These are phyloP conservation scores for Coleophora deauratella DNA, from an alignment of 2,888 invertebrate species.

Conservation along the genomic window DNA sequence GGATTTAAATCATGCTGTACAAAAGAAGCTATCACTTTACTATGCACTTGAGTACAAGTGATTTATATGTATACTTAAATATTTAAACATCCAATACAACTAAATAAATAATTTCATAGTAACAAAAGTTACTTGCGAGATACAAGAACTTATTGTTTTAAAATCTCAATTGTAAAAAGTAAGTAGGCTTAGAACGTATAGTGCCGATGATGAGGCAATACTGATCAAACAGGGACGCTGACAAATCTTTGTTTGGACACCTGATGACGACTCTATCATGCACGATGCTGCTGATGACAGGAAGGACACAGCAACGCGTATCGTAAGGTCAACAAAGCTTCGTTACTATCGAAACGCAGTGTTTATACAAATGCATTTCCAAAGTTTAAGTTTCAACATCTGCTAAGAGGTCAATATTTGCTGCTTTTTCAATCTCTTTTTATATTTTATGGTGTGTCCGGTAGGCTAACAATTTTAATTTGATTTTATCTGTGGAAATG, in stretches of 20 bases:
- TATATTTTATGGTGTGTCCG: slow-evolving; percentile 8
- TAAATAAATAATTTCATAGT: no score
- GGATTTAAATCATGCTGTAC: no score
- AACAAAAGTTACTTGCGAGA: no score
- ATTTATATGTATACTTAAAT: no score
- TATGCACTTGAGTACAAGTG: no score
- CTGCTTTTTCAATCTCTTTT: slow-evolving; percentile 49
- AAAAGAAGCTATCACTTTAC: no score
- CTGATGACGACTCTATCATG: slow-evolving; percentile 55
- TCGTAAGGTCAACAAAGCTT: slow-evolving; percentile 61
- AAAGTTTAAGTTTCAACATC: slow-evolving; percentile 67
- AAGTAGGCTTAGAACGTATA: no score
- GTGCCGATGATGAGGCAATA: no score
- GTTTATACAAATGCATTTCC: slow-evolving; percentile 71
- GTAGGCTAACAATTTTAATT: slow-evolving; percentile 12
- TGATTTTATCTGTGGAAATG: slow-evolving; percentile 28
- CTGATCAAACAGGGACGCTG: no score
- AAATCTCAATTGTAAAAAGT: no score
- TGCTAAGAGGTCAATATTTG: slow-evolving; percentile 71
- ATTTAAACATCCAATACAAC: not conserved
- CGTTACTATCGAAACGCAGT: slow-evolving; percentile 57
- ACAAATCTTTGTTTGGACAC: slow-evolving; percentile 41
- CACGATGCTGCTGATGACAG: no score
- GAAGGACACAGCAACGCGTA: slow-evolving; percentile 49
- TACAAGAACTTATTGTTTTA: no score